Evolutionary conservation across 2,113 vertebrate genomes (phyloP), one percentile per base, ranked within the genome.

Genomic region (Mastomys natalensis): DNA sequence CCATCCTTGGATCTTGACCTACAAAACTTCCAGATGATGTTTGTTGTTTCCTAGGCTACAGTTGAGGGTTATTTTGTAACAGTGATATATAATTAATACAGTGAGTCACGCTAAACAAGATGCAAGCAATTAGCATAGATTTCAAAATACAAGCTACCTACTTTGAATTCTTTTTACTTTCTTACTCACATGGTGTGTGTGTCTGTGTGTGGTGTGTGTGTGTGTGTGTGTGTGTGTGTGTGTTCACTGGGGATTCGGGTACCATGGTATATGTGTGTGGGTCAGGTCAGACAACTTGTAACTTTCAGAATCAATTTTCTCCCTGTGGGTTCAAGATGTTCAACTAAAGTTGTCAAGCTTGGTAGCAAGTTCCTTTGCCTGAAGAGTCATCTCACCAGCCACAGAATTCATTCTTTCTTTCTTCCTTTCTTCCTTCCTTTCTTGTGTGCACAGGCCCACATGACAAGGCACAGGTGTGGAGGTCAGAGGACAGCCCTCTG

Each of bases 31-130:
- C 6, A 73, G 37, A 82, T 86, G 62, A 48, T 48, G 40, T 21
- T 51, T 86, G 84, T 86, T 68, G 62, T 13, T 88, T 92, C 53
- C 45, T 91, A 89, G 34, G 62, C 66, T 43, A 87, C 4, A 17
- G 70, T 58, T 88, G 31, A 48, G 21, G n/a, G 24, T 82, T 86
- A 68, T 93, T 91, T 64, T 95, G 24, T 96, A 89, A 92, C 40
- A 45, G 12, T 24, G 34, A 45, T 58, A 31, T 81, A 92, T 68
- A 40, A 72, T 48, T 78, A 91, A 90, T 78, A 64, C 26, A 92
- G 29, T 70, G 81, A 81, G 40, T 86, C 86, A 89, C 37, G 37
- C 62, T 53, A 92, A 80, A 87, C 73, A 68, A 89, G 40, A 73
- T 60, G 51, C 87, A 89, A 84, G n/a, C 81, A 73, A 80, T 92